Evolutionary conservation across 2,888 invertebrate genomes (phyloP).

Genomic region (Sialis lutaria): DNA sequence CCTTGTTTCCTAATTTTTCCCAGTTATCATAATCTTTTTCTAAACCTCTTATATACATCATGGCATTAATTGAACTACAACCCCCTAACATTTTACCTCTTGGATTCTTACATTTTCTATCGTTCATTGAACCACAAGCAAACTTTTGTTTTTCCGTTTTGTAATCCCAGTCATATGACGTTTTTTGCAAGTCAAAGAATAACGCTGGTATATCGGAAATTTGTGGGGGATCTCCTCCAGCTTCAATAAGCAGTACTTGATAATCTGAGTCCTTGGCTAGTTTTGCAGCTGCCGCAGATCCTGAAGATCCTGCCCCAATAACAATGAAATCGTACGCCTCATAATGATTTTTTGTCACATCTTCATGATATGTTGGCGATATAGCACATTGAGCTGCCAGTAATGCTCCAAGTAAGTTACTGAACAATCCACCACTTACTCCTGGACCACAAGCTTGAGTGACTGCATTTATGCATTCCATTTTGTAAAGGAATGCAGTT

Average conservation of each 20-base stretch:
- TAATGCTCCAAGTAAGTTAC: constrained; percentile 3
- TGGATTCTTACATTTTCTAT: constrained; percentile 30
- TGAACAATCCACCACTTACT: constrained; percentile 1
- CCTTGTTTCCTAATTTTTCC: constrained; percentile 37
- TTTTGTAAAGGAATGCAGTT: not conserved
- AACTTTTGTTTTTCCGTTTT: constrained; percentile 26
- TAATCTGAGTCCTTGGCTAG: constrained; percentile 14
- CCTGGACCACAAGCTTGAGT: constrained; percentile 3
- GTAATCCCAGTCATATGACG: constrained; percentile 23
- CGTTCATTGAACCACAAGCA: constrained; percentile 20
- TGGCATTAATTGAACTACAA: constrained; percentile 40
- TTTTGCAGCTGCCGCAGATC: constrained; percentile 21
- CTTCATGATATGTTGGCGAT: not conserved
- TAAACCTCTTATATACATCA: constrained; percentile 47
- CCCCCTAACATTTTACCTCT: constrained; percentile 49
- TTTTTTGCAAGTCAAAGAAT: constrained; percentile 16
- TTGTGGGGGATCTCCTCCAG: constrained; percentile 20
- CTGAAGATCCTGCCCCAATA: constrained; percentile 25
- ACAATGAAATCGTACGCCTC: constrained; percentile 30
- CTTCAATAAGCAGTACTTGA: constrained; percentile 20
- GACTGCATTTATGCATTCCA: constrained; percentile 3
- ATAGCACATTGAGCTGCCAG: constrained; percentile 2
- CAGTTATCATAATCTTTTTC: constrained; percentile 45
- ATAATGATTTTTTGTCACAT: not conserved
- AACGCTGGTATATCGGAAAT: constrained; percentile 22